Percentiles rank a stretch among this genome's conserved stretches.
Evolutionary conservation across 2,113 vertebrate genomes (phyloP).

Genomic region (crab-eating macaque (Macaca fascicularis)): T2T-MFA8v1.1 NC_088376.1:19218501-19219000

Average conservation of each 20-base stretch:
- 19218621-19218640: too few relatives aligned
- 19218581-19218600: too few relatives aligned
- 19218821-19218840: background rate
- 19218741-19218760: background rate
- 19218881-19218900: background rate
- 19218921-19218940: background rate
- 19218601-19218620: too few relatives aligned
- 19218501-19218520: too few relatives aligned
- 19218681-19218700: background rate
- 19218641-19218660: too few relatives aligned
- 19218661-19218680: background rate
- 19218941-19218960: background rate
- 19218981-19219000: background rate
- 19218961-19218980: background rate
- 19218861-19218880: background rate
- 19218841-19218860: background rate
- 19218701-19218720: slow-evolving; percentile 2
- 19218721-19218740: background rate
- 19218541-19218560: too few relatives aligned
- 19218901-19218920: background rate
- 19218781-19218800: background rate
- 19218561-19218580: too few relatives aligned
- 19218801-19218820: background rate
- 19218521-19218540: too few relatives aligned
- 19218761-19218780: background rate